A percentile compares a stretch with the other conserved stretches of the same genome.
Evolutionary conservation across 1,140 invertebrate genomes (phyloP).

Genomic region (Drosophila nigromelanica): DNA sequence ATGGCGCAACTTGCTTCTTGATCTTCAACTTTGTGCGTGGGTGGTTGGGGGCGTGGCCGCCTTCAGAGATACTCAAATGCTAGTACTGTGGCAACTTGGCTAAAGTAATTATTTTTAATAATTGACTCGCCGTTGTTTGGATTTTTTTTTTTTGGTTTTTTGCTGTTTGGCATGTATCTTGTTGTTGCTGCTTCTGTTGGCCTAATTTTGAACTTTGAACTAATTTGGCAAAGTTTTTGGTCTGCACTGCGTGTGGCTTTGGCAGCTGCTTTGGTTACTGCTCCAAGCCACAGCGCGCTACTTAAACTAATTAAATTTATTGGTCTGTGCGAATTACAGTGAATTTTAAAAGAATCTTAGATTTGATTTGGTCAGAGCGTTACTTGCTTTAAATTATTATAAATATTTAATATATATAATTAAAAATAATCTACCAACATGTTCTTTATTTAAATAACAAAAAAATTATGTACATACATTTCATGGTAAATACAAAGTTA

Average conservation of each 20-base stretch:
- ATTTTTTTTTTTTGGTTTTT: conserved; percentile 9
- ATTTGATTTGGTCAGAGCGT: neutral
- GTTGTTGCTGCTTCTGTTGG: conserved; percentile 31
- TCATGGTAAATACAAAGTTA: no score
- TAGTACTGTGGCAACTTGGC: conserved; percentile 59
- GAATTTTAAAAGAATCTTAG: conserved; percentile 16
- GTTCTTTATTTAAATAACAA: no score
- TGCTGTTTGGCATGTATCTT: neutral
- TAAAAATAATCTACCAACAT: no score
- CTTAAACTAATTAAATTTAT: conserved; percentile 79
- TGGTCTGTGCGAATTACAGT: conserved; percentile 43
- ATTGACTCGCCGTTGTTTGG: conserved; percentile 67
- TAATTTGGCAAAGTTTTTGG: conserved; percentile 74
- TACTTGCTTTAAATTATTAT: neutral
- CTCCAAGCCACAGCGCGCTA: conserved; percentile 56
- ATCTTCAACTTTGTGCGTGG: conserved; percentile 28
- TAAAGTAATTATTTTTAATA: conserved; percentile 82
- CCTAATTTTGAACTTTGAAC: conserved; percentile 74
- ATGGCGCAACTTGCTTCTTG: conserved; percentile 62
- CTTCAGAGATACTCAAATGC: conserved; percentile 40
- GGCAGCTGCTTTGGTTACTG: conserved; percentile 60
- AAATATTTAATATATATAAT: no score
- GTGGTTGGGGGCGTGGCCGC: conserved; percentile 27
- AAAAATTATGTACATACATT: no score
- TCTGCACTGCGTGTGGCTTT: conserved; percentile 54